Percentiles rank a stretch among this genome's conserved stretches.
Evolutionary conservation across 2,888 invertebrate species (phyloP).

Genomic region (Cephus runcator): DNA sequence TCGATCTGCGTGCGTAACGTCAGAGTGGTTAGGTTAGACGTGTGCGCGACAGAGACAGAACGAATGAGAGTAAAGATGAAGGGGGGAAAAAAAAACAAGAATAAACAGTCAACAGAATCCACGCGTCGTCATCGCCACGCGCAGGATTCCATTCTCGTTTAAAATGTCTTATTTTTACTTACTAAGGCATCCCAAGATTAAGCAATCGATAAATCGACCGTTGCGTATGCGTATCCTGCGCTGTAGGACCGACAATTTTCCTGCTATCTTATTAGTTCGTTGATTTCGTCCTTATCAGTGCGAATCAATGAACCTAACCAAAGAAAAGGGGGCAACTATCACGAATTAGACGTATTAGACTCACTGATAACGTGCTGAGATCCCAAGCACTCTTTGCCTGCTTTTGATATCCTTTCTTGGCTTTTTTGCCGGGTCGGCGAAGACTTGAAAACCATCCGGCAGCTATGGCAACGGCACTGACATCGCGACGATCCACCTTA

Average conservation of each 20-base stretch:
- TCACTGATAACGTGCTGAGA: constrained; percentile 70
- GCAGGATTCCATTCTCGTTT: background rate
- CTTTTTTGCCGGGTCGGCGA: constrained; percentile 70
- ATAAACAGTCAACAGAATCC: background rate
- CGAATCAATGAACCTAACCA: background rate
- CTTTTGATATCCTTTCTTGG: constrained; percentile 48
- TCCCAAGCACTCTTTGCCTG: constrained; percentile 71
- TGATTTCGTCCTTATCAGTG: background rate
- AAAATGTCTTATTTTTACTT: background rate
- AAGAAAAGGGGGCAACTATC: background rate
- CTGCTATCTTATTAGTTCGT: background rate
- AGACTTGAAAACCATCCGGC: constrained; percentile 86
- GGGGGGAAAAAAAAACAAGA: background rate
- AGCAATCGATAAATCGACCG: background rate
- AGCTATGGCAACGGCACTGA: constrained; percentile 64
- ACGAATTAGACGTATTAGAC: constrained; percentile 44
- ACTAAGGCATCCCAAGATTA: background rate
- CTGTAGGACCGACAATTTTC: background rate
- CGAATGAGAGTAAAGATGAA: background rate
- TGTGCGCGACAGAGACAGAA: background rate
- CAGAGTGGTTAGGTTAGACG: background rate
- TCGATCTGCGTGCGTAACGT: background rate
- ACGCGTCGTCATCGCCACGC: background rate
- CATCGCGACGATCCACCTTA: constrained; percentile 43
- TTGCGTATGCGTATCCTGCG: background rate